Percentiles rank a stretch among this genome's conserved stretches.
Conservation (phyloP, 2,113 vertebrate species). For the Pelobates fuscus region DNA sequence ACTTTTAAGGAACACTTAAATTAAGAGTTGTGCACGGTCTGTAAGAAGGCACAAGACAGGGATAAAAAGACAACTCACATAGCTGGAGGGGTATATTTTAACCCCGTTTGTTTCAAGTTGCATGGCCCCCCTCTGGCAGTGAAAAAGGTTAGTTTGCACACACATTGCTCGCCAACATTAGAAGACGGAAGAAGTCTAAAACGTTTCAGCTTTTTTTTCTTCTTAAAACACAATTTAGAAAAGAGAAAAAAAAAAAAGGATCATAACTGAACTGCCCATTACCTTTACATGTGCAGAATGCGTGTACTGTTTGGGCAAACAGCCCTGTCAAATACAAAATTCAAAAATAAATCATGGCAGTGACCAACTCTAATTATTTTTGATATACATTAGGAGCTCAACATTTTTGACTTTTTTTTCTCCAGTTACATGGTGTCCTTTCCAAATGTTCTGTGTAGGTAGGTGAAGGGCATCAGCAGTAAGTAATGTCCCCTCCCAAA, state of each 20-base stretch:
- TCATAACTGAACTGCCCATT: not conserved
- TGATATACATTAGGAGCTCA: not conserved
- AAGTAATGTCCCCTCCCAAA: not conserved
- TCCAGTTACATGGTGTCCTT: not conserved
- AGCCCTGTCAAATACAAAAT: too few species aligned
- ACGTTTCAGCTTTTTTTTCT: too few species aligned
- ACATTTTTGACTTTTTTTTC: not conserved
- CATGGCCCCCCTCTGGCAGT: conserved; percentile 21
- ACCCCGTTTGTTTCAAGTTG: conserved; percentile 1
- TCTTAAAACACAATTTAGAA: not conserved
- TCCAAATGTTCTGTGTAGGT: not conserved
- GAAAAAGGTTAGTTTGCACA: conserved; percentile 11
- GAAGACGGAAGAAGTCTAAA: not conserved
- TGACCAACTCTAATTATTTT: not conserved
- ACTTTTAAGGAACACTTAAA: conserved; percentile 33
- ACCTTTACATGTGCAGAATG: not conserved
- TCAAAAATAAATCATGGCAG: not conserved
- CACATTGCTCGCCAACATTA: not conserved
- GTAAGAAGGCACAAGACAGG: conserved; percentile 28
- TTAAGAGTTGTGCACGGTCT: conserved; percentile 1
- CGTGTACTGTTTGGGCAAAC: not conserved
- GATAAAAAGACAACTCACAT: not conserved
- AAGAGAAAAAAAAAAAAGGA: not conserved
- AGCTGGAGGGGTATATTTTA: not conserved
- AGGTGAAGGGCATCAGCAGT: conserved; percentile 8